These are phyloP conservation scores for Eristalis pertinax DNA, from an alignment of 2,888 invertebrate species.

Conservation along the genomic window DNA sequence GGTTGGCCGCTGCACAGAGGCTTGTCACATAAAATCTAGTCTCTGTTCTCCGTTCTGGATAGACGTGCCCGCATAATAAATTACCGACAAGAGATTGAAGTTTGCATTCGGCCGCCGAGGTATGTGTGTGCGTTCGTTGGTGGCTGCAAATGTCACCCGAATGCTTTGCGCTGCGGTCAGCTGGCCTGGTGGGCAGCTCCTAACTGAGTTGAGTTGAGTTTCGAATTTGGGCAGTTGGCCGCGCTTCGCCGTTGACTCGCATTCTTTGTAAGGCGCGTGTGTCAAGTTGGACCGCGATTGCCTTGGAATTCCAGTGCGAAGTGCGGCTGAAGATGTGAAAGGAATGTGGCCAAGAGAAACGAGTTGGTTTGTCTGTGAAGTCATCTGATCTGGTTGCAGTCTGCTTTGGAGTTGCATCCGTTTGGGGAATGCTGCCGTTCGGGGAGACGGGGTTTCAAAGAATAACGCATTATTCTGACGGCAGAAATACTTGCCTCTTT, in stretches of 20 bases:
- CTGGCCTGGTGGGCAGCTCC: not conserved
- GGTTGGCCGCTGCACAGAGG: slow-evolving; percentile 25
- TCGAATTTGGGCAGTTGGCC: not conserved
- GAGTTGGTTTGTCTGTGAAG: too few relatives aligned
- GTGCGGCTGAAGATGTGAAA: not conserved
- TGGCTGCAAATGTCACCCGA: slow-evolving; percentile 26
- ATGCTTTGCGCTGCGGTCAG: not conserved
- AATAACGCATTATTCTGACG: too few relatives aligned
- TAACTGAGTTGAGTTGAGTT: not conserved
- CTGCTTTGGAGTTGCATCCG: too few relatives aligned
- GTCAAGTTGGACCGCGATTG: not conserved
- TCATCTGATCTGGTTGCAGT: too few relatives aligned
- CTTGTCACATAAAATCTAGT: slow-evolving; percentile 53
- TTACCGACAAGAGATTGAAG: slow-evolving; percentile 29
- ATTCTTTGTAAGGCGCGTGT: not conserved
- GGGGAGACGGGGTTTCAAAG: too few relatives aligned
- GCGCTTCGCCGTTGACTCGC: not conserved
- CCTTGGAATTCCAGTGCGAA: not conserved
- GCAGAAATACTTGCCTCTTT: too few relatives aligned
- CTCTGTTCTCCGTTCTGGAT: slow-evolving; percentile 15
- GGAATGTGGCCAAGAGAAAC: too few relatives aligned
- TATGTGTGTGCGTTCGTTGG: not conserved
- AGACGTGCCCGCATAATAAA: slow-evolving; percentile 46
- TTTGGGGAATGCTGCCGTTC: too few relatives aligned
- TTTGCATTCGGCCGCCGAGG: not conserved